A percentile compares a stretch with the other conserved stretches of the same genome.
Conservation (phyloP, 2,113 vertebrate species). For the Cinclus mexicanus region DNA sequence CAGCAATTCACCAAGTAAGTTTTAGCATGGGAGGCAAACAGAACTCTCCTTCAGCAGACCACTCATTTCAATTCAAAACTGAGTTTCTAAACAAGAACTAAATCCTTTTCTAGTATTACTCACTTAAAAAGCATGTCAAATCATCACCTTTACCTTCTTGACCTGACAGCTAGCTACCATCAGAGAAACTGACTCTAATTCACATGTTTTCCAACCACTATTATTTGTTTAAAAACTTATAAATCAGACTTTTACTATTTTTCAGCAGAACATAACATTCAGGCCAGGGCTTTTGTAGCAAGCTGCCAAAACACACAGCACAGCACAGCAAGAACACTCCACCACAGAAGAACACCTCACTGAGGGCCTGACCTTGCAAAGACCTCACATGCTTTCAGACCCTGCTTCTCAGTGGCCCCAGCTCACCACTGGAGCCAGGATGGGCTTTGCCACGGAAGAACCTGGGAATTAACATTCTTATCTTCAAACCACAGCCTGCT, state of each 20-base stretch:
- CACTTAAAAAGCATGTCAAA: background rate
- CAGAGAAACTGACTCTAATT: background rate
- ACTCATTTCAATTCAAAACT: background rate
- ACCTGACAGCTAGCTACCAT: background rate
- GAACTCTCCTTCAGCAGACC: background rate
- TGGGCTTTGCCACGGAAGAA: background rate
- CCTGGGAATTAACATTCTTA: conserved; percentile 36
- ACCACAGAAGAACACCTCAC: background rate
- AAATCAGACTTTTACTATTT: background rate
- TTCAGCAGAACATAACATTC: background rate
- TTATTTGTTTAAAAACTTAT: background rate
- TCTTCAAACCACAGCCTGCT: conserved; percentile 10
- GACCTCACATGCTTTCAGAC: background rate
- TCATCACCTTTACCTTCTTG: background rate
- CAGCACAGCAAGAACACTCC: background rate
- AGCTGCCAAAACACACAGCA: background rate
- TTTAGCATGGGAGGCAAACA: background rate
- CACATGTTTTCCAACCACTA: background rate
- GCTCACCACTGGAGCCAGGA: background rate
- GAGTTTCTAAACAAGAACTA: background rate
- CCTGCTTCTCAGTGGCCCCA: background rate
- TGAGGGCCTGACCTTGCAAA: background rate
- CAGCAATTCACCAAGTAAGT: background rate
- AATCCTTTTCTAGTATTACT: background rate
- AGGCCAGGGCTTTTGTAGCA: background rate